These are phyloP conservation scores for Pissodes strobi DNA, from an alignment of 1,140 invertebrate species.

Conservation along the genomic window DNA sequence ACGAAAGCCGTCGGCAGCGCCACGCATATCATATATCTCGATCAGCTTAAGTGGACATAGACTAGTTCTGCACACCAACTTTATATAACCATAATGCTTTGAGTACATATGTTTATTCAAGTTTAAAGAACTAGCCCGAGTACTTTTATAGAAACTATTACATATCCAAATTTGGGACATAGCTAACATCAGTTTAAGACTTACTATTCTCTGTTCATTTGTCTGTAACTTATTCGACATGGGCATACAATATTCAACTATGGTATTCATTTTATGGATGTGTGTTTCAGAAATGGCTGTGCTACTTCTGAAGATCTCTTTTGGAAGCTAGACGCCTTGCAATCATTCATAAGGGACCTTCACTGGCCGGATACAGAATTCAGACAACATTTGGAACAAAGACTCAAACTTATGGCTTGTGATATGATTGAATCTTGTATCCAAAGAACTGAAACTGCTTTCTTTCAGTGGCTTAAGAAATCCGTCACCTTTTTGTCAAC, in stretches of 20 bases:
- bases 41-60: no score
- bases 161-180: conserved; percentile 23
- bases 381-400: conserved; percentile 92
- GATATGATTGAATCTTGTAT: conserved; percentile 99
- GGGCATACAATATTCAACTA: no score
- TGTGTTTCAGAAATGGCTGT: conserved; percentile 83
- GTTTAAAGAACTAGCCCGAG: no score
- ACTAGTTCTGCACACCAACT: no score
- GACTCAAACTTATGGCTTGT: conserved; percentile 96
- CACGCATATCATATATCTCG: no score
- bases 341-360: conserved; percentile 96
- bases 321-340: conserved; percentile 98
- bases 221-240: no score
- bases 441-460: conserved; percentile 79
- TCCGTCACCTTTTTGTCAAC: conserved; percentile 94
- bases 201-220: no score
- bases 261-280: neutral
- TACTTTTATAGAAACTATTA: neutral
- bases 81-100: no score
- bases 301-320: conserved; percentile 98
- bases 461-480: conserved; percentile 94
- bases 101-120: no score
- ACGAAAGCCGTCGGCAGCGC: no score
- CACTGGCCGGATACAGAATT: conserved; percentile 99
- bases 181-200: no score